A percentile compares a stretch with the other conserved stretches of the same genome.
These are phyloP conservation scores for Ostrea edulis DNA, from an alignment of 1,140 invertebrate species.

Conservation along the genomic window DNA sequence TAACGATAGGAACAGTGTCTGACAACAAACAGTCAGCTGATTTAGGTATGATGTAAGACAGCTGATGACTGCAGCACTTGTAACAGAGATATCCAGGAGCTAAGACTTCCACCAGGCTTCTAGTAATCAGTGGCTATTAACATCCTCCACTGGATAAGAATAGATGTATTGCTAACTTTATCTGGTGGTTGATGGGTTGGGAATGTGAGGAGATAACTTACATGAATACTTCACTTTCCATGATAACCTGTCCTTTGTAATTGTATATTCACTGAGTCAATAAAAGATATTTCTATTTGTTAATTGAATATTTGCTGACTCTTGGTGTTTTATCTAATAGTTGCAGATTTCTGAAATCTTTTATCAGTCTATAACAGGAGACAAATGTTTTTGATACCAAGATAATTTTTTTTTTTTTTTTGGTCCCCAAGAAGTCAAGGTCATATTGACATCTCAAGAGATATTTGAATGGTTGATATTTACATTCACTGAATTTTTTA, in stretches of 20 bases:
- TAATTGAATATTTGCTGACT: background rate
- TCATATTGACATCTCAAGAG: background rate
- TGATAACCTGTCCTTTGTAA: conserved; percentile 13
- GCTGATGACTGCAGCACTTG: background rate
- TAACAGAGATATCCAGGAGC: background rate
- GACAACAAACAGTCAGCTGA: background rate
- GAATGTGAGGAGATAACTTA: background rate
- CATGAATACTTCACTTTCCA: background rate
- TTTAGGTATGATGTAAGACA: conserved; percentile 22
- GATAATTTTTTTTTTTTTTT: background rate
- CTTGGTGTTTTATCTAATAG: background rate
- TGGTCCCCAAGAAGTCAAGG: background rate
- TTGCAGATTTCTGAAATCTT: background rate
- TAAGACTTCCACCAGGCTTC: background rate
- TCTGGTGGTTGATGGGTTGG: conserved; percentile 5
- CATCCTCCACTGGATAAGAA: background rate
- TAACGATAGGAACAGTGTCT: background rate
- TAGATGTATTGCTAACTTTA: background rate
- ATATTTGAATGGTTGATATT: background rate
- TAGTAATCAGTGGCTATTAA: conserved; percentile 3
- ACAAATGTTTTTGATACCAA: background rate
- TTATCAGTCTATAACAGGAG: background rate
- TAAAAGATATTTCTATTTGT: background rate
- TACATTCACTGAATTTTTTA: no score
- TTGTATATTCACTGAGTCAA: background rate